phyloP scores from a whole-genome alignment of 2,113 vertebrate genomes.

The Psilopsiagon aurifrons region DNA sequence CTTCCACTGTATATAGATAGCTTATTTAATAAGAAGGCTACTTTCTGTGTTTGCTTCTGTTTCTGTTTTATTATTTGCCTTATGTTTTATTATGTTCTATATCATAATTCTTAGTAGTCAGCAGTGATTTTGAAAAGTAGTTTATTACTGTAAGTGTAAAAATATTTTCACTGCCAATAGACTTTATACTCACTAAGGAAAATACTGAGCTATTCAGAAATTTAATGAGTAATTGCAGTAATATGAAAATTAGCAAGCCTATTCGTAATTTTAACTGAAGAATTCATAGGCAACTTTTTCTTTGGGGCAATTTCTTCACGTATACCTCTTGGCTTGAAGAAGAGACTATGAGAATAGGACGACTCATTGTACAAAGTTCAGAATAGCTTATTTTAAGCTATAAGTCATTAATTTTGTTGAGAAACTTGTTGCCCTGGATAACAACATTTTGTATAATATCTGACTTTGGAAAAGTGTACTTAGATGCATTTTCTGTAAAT shows the following conservation, averaged over 20 bases:
- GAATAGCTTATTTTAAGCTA: not conserved
- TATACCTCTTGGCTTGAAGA: not conserved
- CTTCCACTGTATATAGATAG: not conserved
- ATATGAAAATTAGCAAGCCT: not conserved
- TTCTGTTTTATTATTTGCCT: not conserved
- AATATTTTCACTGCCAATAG: not conserved
- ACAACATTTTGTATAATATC: not conserved
- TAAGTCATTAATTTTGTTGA: not conserved
- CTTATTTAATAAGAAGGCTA: not conserved
- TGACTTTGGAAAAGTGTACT: not conserved
- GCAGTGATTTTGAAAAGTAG: not conserved
- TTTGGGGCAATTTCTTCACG: not conserved
- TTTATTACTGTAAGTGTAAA: not conserved
- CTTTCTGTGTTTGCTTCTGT: not conserved
- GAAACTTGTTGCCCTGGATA: not conserved
- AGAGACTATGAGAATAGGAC: not conserved
- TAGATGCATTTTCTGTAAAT: not conserved
- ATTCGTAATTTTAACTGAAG: not conserved
- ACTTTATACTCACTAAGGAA: not conserved
- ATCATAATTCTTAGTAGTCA: not conserved
- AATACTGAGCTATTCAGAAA: not conserved
- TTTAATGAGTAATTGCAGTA: not conserved
- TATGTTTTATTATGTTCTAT: not conserved
- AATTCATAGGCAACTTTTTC: not conserved
- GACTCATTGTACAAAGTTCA: not conserved